Conservation (phyloP, 2,113 vertebrate genomes). For the Phoxinus phoxinus region DNA sequence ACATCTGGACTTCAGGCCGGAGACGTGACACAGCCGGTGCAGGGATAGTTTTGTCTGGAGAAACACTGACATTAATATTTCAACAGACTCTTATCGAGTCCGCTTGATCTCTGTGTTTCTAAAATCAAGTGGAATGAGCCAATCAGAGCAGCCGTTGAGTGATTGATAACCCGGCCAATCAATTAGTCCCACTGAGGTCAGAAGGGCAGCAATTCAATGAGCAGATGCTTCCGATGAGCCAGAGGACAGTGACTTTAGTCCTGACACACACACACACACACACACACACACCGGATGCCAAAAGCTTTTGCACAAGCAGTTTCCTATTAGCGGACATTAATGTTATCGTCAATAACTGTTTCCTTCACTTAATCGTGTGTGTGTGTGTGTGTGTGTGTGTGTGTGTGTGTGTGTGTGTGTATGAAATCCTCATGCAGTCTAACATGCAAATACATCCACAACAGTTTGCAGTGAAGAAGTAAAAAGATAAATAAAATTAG, state of each 20-base stretch:
- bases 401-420: background rate
- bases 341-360: background rate
- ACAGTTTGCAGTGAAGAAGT: background rate
- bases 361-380: constrained; percentile 1
- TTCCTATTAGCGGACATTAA: background rate
- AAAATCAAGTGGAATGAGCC: constrained; percentile 11
- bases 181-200: constrained; percentile 44
- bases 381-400: background rate
- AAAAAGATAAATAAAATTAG: background rate
- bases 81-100: constrained; percentile 16
- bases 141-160: constrained; percentile 30
- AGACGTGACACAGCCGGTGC: constrained; percentile 17
- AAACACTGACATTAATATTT: constrained; percentile 16
- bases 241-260: background rate
- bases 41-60: background rate
- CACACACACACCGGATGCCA: too few species aligned
- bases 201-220: constrained; percentile 28
- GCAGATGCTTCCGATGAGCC: constrained; percentile 37
- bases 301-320: background rate
- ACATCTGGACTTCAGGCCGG: constrained; percentile 5
- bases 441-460: background rate
- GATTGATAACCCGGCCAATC: constrained; percentile 50
- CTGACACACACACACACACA: constrained; percentile 1
- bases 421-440: background rate
- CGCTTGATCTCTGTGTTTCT: background rate